Base-by-base conservation (phyloP, 1,140 invertebrate species). In the Yoshiicerus persimilis region DNA sequence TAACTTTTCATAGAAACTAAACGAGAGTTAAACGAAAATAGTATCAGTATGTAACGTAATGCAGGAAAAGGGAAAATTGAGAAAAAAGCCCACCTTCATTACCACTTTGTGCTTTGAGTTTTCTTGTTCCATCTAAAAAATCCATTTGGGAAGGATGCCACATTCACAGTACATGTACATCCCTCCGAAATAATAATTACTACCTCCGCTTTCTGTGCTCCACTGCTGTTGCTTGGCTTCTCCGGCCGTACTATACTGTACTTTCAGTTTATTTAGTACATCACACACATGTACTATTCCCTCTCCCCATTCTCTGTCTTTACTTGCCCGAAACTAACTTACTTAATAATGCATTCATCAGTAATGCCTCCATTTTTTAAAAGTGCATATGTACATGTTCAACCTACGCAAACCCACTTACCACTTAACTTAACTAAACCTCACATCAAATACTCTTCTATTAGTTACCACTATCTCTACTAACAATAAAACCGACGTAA, bases 91-190 rank as follows among this genome's bases (percentile, higher is more conserved):
- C 75, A 80, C 75, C 75, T 80, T 80, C 32, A 34, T 80, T 80
- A 80, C 75, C 75, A 80, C 75, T 80, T 66, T 66, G 62, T 66
- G 62, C 62, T 66, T 32, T 36, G 30, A 77, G 70, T 36, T 34
- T 80, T 80, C 75, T 80, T 77, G 34, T 75, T 77, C 30, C 70
- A 80, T 25, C 75, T 80, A 80, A 80, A 80, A 80, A 80, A 80
- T 80, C 75, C 75, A 80, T 80, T 80, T 80, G 75, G 75, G 75
- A 80, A 80, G 75, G 75, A 80, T 80, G 75, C 75, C 75, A 80
- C 75, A 80, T 80, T 36, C 75, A 80, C 13, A 80, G 75, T 80
- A 34, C 30, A 80, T 36, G 75, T 80, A 34, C 75, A 80, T 38
- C 30, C 75, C 75, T 32, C 75, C 75, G 75, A 80, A 80, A 80